phyloP scores from a whole-genome alignment of 2,888 invertebrate genomes.

The Calliscelio sp. region DNA sequence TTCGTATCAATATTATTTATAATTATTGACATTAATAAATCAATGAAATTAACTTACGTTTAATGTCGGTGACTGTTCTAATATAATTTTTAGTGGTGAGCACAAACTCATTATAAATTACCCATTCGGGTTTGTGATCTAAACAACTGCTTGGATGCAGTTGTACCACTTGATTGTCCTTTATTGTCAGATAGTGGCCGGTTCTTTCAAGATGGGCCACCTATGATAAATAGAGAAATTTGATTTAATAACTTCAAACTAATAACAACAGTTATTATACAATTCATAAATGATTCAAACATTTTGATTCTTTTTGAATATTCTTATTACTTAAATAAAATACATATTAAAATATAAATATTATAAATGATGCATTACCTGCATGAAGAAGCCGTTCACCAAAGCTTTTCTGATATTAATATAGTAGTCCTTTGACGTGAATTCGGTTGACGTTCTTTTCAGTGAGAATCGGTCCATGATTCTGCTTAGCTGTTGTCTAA shows the following conservation, averaged over 20 bases:
- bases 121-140: constrained; percentile 99
- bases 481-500: constrained; percentile 97
- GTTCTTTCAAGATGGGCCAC: constrained; percentile 99
- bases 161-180: constrained; percentile 99
- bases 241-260: neutral
- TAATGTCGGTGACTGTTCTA: constrained; percentile 99
- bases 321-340: no score
- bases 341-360: no score
- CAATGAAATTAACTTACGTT: constrained; percentile 90
- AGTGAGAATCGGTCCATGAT: constrained; percentile 99
- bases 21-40: no score
- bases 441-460: constrained; percentile 98
- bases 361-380: no score
- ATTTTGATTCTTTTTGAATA: no score
- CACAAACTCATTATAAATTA: constrained; percentile 99
- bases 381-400: constrained; percentile 99
- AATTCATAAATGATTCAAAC: neutral
- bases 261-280: neutral
- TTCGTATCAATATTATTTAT: no score
- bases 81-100: constrained; percentile 99
- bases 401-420: constrained; percentile 99
- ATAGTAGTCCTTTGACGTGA: constrained; percentile 99
- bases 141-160: constrained; percentile 99
- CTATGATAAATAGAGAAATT: no score
- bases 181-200: constrained; percentile 99